Evolutionary conservation across 1,140 invertebrate species (phyloP).

Genomic region (Scaptomyza hsui): DNA sequence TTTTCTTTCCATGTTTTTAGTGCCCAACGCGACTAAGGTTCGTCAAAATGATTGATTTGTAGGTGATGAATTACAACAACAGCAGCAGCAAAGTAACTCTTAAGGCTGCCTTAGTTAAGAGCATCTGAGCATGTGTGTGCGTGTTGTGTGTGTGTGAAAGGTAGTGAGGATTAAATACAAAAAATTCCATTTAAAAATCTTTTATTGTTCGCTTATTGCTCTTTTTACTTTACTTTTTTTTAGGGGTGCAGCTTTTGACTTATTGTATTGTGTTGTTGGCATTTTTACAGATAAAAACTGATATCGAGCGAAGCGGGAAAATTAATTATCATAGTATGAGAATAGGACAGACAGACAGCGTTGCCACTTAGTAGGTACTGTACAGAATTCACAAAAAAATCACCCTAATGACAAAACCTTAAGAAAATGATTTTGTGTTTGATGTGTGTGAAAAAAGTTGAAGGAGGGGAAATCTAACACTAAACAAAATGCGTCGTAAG

Average conservation of each 20-base stretch:
- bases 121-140: slow-evolving; percentile 12
- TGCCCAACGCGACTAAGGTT: slow-evolving; percentile 71
- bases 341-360: slow-evolving; percentile 25
- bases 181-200: slow-evolving; percentile 79
- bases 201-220: slow-evolving; percentile 72
- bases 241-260: slow-evolving; percentile 45
- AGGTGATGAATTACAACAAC: slow-evolving; percentile 84
- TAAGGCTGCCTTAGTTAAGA: slow-evolving; percentile 53
- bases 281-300: slow-evolving; percentile 74
- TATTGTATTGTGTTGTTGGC: slow-evolving; percentile 45
- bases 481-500: no score
- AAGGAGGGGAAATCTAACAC: neutral
- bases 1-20: slow-evolving; percentile 49
- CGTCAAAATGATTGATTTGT: slow-evolving; percentile 84
- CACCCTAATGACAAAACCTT: slow-evolving; percentile 1
- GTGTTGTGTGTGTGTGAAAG: slow-evolving; percentile 62
- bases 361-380: slow-evolving; percentile 24
- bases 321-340: slow-evolving; percentile 72
- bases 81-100: slow-evolving; percentile 50
- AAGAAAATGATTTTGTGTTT: neutral
- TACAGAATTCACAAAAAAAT: slow-evolving; percentile 26
- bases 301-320: slow-evolving; percentile 73
- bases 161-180: slow-evolving; percentile 78
- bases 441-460: slow-evolving; percentile 14
- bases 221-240: slow-evolving; percentile 42